Percentiles rank a stretch among this genome's conserved stretches.
Evolutionary conservation across 2,797 vertebrate species (phyloP).

Genomic region (Onychomys arenicola): DNA sequence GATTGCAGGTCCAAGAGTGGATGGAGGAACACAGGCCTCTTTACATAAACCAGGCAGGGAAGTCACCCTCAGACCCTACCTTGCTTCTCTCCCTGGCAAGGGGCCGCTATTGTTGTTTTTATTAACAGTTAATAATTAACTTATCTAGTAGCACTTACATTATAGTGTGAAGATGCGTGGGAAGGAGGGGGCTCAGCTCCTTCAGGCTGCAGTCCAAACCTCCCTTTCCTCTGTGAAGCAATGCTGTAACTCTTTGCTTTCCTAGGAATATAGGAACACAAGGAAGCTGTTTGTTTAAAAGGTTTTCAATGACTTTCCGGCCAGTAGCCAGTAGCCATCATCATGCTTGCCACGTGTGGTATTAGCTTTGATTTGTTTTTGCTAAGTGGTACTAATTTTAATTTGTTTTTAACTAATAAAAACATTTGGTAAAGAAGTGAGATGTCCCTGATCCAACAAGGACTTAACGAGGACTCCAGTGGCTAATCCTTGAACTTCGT

Average conservation of each 20-base stretch:
- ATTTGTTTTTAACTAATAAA: constrained; percentile 47
- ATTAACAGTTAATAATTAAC: not conserved
- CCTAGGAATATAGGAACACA: constrained; percentile 22
- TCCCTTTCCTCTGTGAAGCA: not conserved
- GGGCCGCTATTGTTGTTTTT: not conserved
- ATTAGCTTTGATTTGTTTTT: not conserved
- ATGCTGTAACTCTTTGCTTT: constrained; percentile 19
- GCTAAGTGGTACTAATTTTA: constrained; percentile 30
- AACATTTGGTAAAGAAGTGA: not conserved
- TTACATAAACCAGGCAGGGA: not conserved
- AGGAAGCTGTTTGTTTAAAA: constrained; percentile 29
- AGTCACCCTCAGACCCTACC: not conserved
- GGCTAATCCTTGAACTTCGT: not conserved
- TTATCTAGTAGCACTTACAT: not conserved
- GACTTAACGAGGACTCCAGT: not conserved
- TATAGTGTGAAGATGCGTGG: not conserved
- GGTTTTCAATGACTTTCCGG: constrained; percentile 43
- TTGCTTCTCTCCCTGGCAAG: not conserved
- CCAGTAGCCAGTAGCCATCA: not conserved
- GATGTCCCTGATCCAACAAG: not conserved
- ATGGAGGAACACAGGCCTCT: not conserved
- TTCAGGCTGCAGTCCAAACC: not conserved
- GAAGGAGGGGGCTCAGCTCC: not conserved
- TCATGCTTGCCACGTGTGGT: not conserved
- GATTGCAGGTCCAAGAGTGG: not conserved